A percentile compares a stretch with the other conserved stretches of the same genome.
These are phyloP conservation scores for Hystrix brachyura DNA, from an alignment of 2,113 vertebrate species.

Conservation along the genomic window DNA sequence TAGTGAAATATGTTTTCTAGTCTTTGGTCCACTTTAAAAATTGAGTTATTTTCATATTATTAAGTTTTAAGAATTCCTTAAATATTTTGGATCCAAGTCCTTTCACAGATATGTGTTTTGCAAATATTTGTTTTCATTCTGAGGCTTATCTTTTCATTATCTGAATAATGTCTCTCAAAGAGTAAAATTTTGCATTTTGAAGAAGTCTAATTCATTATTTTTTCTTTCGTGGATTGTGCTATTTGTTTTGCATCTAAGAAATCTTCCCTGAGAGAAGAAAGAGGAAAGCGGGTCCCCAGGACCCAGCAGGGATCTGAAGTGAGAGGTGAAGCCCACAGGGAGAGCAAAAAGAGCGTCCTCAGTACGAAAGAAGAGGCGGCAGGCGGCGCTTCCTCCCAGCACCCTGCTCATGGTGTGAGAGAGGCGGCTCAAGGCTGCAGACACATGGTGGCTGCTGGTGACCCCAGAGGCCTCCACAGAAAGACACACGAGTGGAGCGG, in stretches of 20 bases:
- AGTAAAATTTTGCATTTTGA: neutral
- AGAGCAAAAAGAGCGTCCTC: too few relatives aligned
- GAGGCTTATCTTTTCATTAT: neutral
- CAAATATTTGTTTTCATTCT: neutral
- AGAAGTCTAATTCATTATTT: neutral
- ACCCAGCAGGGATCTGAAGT: too few relatives aligned
- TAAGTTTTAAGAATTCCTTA: neutral
- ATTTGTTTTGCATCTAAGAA: neutral
- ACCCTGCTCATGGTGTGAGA: too few relatives aligned
- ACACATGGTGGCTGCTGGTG: too few relatives aligned
- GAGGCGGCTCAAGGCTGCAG: too few relatives aligned
- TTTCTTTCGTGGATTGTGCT: neutral
- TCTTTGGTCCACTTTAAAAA: neutral
- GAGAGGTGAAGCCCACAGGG: too few relatives aligned
- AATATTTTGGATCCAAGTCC: neutral
- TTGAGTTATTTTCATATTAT: neutral
- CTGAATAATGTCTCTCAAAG: neutral
- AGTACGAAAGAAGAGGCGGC: too few relatives aligned
- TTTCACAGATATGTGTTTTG: neutral
- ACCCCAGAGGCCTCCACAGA: too few relatives aligned
- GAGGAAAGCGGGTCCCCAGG: too few relatives aligned
- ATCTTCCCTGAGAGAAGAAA: neutral
- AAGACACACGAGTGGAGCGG: too few relatives aligned
- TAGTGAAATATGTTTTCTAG: neutral
- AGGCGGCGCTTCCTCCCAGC: too few relatives aligned